phyloP scores from a whole-genome alignment of 2,888 invertebrate genomes.

The Anodontia alba region DNA sequence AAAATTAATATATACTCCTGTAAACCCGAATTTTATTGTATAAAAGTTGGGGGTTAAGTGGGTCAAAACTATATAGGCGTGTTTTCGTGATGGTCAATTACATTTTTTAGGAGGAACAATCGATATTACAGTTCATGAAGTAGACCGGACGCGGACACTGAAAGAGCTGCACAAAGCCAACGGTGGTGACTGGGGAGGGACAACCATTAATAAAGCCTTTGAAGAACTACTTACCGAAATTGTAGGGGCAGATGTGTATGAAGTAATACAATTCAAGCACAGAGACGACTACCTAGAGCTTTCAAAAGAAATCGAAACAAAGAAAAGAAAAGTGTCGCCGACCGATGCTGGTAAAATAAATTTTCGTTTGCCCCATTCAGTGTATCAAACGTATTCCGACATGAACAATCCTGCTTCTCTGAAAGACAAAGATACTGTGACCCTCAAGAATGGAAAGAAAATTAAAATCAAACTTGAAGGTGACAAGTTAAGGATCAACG shows the following conservation, averaged over 20 bases:
- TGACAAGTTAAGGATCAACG: constrained; percentile 39
- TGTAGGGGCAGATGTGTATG: constrained; percentile 49
- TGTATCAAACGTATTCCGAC: constrained; percentile 23
- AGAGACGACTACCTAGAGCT: constrained; percentile 41
- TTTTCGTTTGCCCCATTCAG: constrained; percentile 34
- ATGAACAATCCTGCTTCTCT: constrained; percentile 6
- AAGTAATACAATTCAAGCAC: constrained; percentile 26
- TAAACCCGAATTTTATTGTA: too few species aligned
- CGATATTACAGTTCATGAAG: constrained; percentile 58
- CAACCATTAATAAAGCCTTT: constrained; percentile 35
- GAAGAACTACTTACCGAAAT: constrained; percentile 24
- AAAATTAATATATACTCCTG: too few species aligned
- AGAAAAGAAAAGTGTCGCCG: constrained; percentile 39
- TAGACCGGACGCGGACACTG: constrained; percentile 28
- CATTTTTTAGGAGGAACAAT: constrained; percentile 46
- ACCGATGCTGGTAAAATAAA: constrained; percentile 4
- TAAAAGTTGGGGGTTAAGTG: too few species aligned
- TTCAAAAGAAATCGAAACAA: constrained; percentile 40
- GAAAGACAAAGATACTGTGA: not conserved
- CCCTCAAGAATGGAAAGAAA: not conserved
- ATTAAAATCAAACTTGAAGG: constrained; percentile 12
- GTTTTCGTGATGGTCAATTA: too few species aligned
- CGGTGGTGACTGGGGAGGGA: constrained; percentile 54
- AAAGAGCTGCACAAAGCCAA: constrained; percentile 49
- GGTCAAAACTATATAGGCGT: too few species aligned